Evolutionary conservation across 2,888 invertebrate species (phyloP), one percentile per base, ranked within the genome.

Genomic region (Aquatica leii): DNA sequence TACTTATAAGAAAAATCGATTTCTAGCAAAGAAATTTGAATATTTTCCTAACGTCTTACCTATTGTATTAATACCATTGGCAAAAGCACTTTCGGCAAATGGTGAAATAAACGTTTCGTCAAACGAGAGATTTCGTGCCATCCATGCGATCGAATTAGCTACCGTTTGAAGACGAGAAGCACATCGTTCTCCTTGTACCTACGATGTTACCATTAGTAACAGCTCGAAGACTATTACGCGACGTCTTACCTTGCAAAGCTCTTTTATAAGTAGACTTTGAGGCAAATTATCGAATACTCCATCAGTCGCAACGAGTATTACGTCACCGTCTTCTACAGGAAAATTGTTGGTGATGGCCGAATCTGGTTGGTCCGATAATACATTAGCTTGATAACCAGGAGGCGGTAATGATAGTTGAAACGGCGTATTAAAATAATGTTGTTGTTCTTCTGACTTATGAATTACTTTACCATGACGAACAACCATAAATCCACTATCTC

Each of bases 231-330:
- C n/a, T n/a, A n/a, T n/a, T n/a, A n/a, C n/a, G n/a, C n/a, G n/a
- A n/a, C 2, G 6, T 18, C 34, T 52, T 43, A 88, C 89, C 81
- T 90, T 88, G 71, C 87, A 84, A 82, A 98, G 87, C 82, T 96
- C 94, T 52, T 92, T 90, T 72, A 97, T 86, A 76, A 98, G 87
- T 79, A 97, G 87, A 70, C 91, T 90, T 76, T 95, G 95, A 65
- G 97, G 96, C 74, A 98, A 91, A 84, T 98, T 98, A 84, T 99
- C 98, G 84, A 98, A 99, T 59, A 99, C 94, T 56, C 98, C 98
- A 83, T 99, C 98, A 0, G 98, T 98, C 18, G 97, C 98, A 57
- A 98, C 88, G 37, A 98, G 86, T 76, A 98, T 94, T 55, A 95
- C 94, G 82, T 98, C 98, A 53, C 97, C 97, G 77, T 95, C 93